Evolutionary conservation across 2,113 vertebrate species (phyloP), one percentile per base, ranked within the genome.

Genomic region (Tetrao urogallus): DNA sequence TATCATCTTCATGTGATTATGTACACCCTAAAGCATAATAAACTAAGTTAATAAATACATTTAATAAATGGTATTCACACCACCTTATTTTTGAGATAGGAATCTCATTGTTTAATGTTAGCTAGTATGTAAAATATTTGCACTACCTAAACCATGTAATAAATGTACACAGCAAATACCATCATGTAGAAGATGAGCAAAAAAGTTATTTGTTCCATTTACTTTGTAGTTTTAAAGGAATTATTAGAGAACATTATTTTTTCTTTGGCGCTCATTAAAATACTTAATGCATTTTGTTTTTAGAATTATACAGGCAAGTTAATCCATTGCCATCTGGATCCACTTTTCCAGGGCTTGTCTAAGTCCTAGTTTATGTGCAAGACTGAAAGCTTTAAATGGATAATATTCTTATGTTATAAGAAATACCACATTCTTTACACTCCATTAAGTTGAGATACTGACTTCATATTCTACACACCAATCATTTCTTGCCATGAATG

Each of bases 401-500:
- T 97, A 97, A 96, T 96, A 96, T 86, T 76, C 82, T 90, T 95
- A 43, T 82, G 96, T 96, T 93, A 74, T 85, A 93, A 97, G 94
- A 96, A 96, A 96, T 92, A 94, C 72, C 92, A 97, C 43, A 89
- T 93, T 73, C 90, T 95, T 97, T 95, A 96, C 92, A 97, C 93
- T 95, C 88, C 87, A 95, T 97, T 97, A 97, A 97, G 91, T 96
- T 92, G 92, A 95, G 76, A 80, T 83, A 12, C 96, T 96, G 95
- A 95, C 91, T 96, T 94, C 89, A 87, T 95, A 96, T 91, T 71
- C 78, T 92, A 89, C 20, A 32, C 94, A 95, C 71, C 95, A 96
- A 97, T 97, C 97, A 97, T 97, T 97, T 97, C 93, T 94, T 93
- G 89, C 88, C 78, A 95, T 90, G 88, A 97, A 95, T 52, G 95